phyloP scores from a whole-genome alignment of 2,797 vertebrate genomes.

The Periparus ater region DNA sequence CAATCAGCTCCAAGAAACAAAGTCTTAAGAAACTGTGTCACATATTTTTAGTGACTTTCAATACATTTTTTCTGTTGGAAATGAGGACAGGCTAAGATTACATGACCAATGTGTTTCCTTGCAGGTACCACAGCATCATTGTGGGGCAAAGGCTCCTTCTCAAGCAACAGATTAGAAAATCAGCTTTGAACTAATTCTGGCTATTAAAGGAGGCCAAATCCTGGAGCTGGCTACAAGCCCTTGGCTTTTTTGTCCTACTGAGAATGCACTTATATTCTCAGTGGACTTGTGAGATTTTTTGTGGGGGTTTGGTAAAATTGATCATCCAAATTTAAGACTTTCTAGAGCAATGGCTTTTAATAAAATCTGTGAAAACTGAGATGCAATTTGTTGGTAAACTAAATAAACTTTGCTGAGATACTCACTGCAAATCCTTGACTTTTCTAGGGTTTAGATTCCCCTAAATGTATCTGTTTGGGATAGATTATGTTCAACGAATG shows the following conservation, averaged over 20 bases:
- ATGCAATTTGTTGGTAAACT: neutral
- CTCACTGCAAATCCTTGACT: neutral
- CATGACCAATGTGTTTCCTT: neutral
- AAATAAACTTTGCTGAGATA: neutral
- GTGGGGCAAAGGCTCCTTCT: neutral
- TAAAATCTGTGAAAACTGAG: neutral
- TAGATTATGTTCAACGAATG: neutral
- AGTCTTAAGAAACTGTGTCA: neutral
- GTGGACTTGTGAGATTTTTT: neutral
- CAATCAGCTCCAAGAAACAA: neutral
- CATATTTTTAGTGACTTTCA: slow-evolving; percentile 12
- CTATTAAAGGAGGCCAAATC: neutral
- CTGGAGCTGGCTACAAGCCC: neutral
- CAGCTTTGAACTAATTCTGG: neutral
- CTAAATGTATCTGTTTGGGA: neutral
- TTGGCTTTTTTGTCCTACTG: neutral
- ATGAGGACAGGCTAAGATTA: slow-evolving; percentile 11
- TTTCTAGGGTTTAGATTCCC: neutral
- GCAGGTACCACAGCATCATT: neutral
- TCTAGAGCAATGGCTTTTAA: neutral
- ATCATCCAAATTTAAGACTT: neutral
- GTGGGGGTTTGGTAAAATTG: neutral
- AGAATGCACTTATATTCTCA: neutral
- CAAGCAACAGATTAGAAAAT: neutral
- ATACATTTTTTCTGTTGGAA: slow-evolving; percentile 2